Conservation (phyloP, 2,797 vertebrate genomes). For the Delichon dasypus region DNA sequence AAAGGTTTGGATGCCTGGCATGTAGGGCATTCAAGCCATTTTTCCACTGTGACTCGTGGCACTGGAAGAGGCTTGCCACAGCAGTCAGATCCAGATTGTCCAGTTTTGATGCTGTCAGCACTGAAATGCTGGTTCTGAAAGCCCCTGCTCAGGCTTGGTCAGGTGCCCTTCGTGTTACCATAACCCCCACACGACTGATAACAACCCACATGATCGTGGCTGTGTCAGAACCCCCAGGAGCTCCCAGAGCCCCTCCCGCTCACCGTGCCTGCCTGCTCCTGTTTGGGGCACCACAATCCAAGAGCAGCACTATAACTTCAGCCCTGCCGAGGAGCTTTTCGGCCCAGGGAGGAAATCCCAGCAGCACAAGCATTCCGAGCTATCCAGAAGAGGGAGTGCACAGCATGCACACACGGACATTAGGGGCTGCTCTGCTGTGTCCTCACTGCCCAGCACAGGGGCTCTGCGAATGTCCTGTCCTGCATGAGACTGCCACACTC, state of each 20-base stretch:
- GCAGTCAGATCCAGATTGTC: background rate
- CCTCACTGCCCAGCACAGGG: background rate
- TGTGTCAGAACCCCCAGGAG: background rate
- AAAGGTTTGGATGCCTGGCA: background rate
- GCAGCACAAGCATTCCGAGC: background rate
- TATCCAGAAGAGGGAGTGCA: slow-evolving; percentile 63
- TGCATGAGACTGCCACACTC: background rate
- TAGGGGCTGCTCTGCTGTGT: background rate
- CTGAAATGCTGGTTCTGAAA: background rate
- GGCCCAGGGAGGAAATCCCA: background rate
- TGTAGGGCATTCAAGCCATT: background rate
- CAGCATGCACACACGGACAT: background rate
- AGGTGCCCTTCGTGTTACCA: background rate
- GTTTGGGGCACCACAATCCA: background rate
- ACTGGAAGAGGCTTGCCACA: background rate
- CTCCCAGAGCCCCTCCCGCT: background rate
- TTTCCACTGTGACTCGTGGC: background rate
- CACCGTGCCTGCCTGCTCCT: background rate
- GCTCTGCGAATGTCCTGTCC: background rate
- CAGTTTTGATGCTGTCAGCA: background rate
- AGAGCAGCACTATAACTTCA: background rate
- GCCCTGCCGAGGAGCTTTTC: background rate
- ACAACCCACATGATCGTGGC: background rate
- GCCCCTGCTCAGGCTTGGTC: background rate
- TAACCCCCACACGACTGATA: background rate